Evolutionary conservation across 2,888 invertebrate genomes (phyloP).

Genomic region (Prosopocoilus inquinatus): DNA sequence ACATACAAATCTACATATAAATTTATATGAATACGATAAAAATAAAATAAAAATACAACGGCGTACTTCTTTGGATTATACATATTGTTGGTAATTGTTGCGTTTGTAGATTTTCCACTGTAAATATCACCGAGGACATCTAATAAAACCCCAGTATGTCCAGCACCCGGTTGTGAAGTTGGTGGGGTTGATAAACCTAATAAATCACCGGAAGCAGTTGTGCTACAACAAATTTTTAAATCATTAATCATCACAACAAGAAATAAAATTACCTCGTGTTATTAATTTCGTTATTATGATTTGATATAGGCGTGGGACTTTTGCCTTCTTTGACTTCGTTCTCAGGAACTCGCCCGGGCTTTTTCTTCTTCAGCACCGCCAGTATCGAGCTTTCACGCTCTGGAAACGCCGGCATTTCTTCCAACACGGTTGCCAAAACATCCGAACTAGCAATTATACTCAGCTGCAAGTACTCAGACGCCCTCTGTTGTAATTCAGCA

Average conservation of each 20-base stretch:
- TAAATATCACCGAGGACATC: constrained; percentile 92
- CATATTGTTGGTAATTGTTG: constrained; percentile 59
- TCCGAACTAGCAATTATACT: constrained; percentile 96
- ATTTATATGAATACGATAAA: background rate
- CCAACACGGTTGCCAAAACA: constrained; percentile 95
- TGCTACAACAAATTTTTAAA: constrained; percentile 2
- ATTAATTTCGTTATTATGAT: constrained; percentile 52
- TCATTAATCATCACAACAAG: background rate
- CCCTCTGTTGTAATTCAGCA: constrained; percentile 96
- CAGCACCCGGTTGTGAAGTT: constrained; percentile 62
- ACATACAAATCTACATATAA: constrained; percentile 71
- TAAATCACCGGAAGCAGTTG: constrained; percentile 69
- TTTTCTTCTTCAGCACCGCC: constrained; percentile 97
- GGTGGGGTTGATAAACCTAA: constrained; percentile 88
- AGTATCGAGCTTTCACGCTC: constrained; percentile 97
- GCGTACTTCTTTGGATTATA: constrained; percentile 84
- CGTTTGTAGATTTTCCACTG: constrained; percentile 61
- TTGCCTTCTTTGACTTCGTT: constrained; percentile 80
- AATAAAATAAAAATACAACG: constrained; percentile 8
- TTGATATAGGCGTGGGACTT: constrained; percentile 63
- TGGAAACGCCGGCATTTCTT: constrained; percentile 99
- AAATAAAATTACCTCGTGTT: constrained; percentile 47
- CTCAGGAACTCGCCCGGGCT: constrained; percentile 91
- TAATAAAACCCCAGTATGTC: constrained; percentile 76
- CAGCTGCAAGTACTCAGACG: constrained; percentile 95